These are phyloP conservation scores for Penaeus chinensis DNA, from an alignment of 1,140 invertebrate genomes.

Conservation along the genomic window DNA sequence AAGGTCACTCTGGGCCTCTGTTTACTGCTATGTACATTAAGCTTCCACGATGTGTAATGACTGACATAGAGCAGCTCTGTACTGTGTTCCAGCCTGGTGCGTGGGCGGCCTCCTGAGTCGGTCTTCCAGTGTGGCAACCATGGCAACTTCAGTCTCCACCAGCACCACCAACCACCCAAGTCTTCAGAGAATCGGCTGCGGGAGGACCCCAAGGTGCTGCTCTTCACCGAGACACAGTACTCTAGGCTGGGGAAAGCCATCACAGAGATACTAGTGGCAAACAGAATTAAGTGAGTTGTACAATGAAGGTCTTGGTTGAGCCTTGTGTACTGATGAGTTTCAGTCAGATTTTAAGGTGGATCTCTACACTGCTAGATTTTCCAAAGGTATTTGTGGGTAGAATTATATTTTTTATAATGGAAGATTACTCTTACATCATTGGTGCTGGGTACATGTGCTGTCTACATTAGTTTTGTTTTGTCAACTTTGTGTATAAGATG, in stretches of 20 bases:
- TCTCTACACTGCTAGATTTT: too few species aligned
- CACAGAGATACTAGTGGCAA: slow-evolving; percentile 91
- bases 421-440: too few species aligned
- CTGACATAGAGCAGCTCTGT: slow-evolving; percentile 40
- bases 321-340: not conserved
- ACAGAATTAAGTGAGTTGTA: slow-evolving; percentile 74
- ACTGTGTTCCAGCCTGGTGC: slow-evolving; percentile 56
- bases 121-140: slow-evolving; percentile 28
- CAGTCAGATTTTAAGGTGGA: too few species aligned
- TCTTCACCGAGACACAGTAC: slow-evolving; percentile 95
- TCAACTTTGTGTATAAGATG: too few species aligned
- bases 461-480: too few species aligned
- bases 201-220: slow-evolving; percentile 91
- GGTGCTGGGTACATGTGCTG: too few species aligned
- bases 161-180: slow-evolving; percentile 7
- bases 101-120: slow-evolving; percentile 41
- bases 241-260: slow-evolving; percentile 91
- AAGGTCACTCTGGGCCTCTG: not conserved
- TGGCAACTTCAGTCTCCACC: slow-evolving; percentile 1
- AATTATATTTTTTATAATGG: too few species aligned
- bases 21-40: not conserved
- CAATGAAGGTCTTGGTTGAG: not conserved
- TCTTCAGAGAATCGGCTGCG: slow-evolving; percentile 81
- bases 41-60: not conserved
- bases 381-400: too few species aligned